Percentiles rank a stretch among this genome's conserved stretches.
Evolutionary conservation across 2,888 invertebrate species (phyloP).

Genomic region (Myopa tessellatipennis): DNA sequence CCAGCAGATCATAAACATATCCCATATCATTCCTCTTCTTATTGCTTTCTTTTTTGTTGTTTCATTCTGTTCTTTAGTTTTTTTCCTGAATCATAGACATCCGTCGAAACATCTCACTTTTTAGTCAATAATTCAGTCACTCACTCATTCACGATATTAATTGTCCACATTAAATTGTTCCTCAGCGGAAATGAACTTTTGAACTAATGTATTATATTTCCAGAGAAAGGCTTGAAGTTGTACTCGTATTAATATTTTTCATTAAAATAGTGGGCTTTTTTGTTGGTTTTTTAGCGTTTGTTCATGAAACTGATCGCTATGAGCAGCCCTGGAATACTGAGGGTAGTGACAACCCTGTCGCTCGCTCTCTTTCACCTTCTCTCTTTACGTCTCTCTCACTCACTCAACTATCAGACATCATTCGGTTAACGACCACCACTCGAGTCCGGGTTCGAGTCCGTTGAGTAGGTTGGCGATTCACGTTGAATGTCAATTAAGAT

Average conservation of each 20-base stretch:
- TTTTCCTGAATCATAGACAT: neutral
- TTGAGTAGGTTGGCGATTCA: slow-evolving; percentile 34
- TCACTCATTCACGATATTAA: neutral
- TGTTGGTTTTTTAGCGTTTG: no score
- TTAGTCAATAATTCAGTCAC: no score
- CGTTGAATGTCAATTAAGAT: slow-evolving; percentile 57
- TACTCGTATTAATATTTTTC: neutral
- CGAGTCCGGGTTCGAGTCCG: slow-evolving; percentile 21
- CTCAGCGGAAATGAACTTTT: slow-evolving; percentile 36
- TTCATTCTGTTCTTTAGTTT: neutral
- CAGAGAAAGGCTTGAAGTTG: slow-evolving; percentile 21
- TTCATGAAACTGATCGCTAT: no score
- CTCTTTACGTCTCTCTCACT: no score
- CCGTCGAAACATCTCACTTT: neutral
- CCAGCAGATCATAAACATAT: no score
- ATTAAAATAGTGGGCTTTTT: no score
- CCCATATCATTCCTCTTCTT: no score
- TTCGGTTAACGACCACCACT: neutral
- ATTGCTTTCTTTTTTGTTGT: neutral
- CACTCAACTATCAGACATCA: neutral
- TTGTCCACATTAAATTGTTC: slow-evolving; percentile 5
- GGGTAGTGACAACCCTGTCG: no score
- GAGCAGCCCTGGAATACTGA: no score
- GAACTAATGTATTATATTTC: slow-evolving; percentile 21
- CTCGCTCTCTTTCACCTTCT: no score